These are phyloP conservation scores for Scyliorhinus canicula DNA, from an alignment of 2,797 vertebrate genomes.

Conservation along the genomic window DNA sequence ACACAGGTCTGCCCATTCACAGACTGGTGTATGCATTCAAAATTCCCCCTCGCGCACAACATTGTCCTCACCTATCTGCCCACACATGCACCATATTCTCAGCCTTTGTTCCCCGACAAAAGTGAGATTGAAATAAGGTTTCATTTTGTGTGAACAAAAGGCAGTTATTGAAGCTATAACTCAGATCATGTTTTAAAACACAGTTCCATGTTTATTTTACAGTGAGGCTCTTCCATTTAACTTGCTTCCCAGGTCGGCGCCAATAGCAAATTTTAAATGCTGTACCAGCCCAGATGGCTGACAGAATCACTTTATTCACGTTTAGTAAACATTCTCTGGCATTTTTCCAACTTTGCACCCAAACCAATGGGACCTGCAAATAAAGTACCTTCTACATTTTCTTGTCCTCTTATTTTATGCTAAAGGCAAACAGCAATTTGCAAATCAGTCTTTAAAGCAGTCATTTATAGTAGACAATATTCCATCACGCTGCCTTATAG, in stretches of 20 bases:
- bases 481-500: neutral
- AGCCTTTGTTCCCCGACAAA: neutral
- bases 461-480: neutral
- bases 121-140: neutral
- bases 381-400: neutral
- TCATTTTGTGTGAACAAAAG: neutral
- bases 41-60: neutral
- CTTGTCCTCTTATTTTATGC: neutral
- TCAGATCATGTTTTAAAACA: slow-evolving; percentile 42
- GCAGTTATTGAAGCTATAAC: neutral
- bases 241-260: slow-evolving; percentile 61
- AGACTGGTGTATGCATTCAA: neutral
- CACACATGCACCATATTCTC: neutral
- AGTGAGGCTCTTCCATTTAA: slow-evolving; percentile 68
- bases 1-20: neutral
- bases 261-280: slow-evolving; percentile 61
- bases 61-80: neutral
- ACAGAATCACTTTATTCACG: slow-evolving; percentile 51
- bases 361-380: slow-evolving; percentile 36
- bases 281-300: slow-evolving; percentile 63
- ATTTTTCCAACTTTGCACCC: slow-evolving; percentile 46
- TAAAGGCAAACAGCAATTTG: neutral
- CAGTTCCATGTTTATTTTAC: slow-evolving; percentile 66
- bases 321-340: slow-evolving; percentile 46
- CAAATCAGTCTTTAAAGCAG: neutral